Base-by-base conservation (phyloP, 2,888 invertebrate genomes). In the Allolobophora icterica region DNA sequence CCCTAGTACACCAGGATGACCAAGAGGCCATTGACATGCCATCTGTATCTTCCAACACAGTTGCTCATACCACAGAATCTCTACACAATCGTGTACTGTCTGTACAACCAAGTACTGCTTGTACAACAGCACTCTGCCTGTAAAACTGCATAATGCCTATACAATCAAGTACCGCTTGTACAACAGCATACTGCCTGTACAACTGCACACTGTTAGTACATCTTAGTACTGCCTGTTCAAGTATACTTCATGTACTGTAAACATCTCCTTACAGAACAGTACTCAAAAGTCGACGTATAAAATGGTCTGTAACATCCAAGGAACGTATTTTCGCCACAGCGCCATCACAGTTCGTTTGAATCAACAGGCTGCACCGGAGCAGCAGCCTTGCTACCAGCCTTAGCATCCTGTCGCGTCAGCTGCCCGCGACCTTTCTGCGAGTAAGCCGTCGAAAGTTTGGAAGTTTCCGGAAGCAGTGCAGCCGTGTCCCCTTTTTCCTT, bases 371-470 rank as follows among this genome's bases (percentile, higher is more conserved):
- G 8, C 71, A 71, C 71, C 71, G 71, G 30, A n/a, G 52, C 24
- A 52, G 52, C 15, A 17, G 1, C 42, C 5, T 21, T 1, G 24
- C 24, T 1, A 17, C 5, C 42, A 42, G 42, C 42, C 35, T 87
- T 35, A 8, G 87, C 87, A 87, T 87, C 87, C 87, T 87, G 87
- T 34, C 87, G 30, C 35, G 21, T 34, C 35, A 87, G 15, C 0
- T 87, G 87, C 35, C 87, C 87, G 0, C 87, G 87, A 34, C 87
- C 87, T 24, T 87, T 87, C 87, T 87, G 84, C 84, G 84, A 84
- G 3, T 34, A 13, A 87, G 35, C 13, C 87, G 35, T 87, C 0
- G 87, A 17, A 34, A 0, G 34, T 38, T 87, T 87, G 1, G 2
- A 5, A 4, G 35, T 11, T 35, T 87, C 87, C 34, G 87, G 35